Evolutionary conservation across 2,888 invertebrate genomes (phyloP).

Genomic region (Cryptus armator): DNA sequence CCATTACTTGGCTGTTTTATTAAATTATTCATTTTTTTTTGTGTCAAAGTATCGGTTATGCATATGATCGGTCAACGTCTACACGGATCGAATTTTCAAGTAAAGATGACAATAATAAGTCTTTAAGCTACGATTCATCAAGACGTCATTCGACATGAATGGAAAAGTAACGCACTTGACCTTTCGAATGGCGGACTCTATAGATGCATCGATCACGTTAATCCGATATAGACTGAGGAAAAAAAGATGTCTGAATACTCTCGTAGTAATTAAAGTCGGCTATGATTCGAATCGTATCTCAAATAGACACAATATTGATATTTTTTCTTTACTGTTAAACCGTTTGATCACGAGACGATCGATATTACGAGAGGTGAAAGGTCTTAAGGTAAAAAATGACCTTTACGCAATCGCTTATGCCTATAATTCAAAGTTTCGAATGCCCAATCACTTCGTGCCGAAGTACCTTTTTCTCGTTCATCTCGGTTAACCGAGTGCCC

Average conservation of each 20-base stretch:
- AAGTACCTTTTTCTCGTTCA: neutral
- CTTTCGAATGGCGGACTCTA: neutral
- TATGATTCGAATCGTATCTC: too few species aligned
- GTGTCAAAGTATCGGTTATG: too few species aligned
- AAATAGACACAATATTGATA: neutral
- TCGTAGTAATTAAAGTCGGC: neutral
- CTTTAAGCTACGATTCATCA: neutral
- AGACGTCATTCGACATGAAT: neutral
- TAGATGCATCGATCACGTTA: neutral
- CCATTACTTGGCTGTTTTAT: too few species aligned
- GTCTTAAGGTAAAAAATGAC: neutral
- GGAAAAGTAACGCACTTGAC: neutral
- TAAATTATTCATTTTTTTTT: too few species aligned
- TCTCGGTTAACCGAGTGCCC: neutral
- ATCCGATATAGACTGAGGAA: neutral
- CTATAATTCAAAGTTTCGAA: neutral
- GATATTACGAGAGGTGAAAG: neutral
- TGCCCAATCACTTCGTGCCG: neutral
- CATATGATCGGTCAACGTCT: too few species aligned
- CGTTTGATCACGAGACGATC: neutral
- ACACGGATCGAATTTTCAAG: neutral
- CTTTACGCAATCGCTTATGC: too few species aligned
- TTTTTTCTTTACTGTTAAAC: neutral
- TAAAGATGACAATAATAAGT: neutral
- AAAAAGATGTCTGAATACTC: neutral